Conservation (phyloP, 2,888 invertebrate genomes). For the Drosophila maculinotata region DNA sequence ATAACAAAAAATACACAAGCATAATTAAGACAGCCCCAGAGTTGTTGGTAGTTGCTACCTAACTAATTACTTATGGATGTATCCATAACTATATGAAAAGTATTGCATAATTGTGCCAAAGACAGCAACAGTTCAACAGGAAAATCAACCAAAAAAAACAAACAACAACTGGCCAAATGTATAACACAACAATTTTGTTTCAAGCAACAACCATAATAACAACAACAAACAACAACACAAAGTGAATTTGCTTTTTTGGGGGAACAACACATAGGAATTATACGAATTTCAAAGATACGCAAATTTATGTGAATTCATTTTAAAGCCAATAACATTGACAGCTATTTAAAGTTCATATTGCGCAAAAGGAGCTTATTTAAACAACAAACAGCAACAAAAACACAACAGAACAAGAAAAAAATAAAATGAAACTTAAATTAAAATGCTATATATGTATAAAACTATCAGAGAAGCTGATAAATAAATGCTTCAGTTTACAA, state of each 20-base stretch:
- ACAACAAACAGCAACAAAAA: slow-evolving; percentile 25
- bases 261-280: slow-evolving; percentile 84
- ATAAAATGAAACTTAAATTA: slow-evolving; percentile 29
- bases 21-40: slow-evolving; percentile 41
- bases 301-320: slow-evolving; percentile 59
- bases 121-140: slow-evolving; percentile 26
- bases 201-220: slow-evolving; percentile 31
- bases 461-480: slow-evolving; percentile 25
- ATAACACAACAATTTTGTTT: slow-evolving; percentile 43
- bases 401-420: slow-evolving; percentile 42
- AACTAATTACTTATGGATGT: slow-evolving; percentile 1
- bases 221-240: slow-evolving; percentile 47
- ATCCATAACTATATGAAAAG: slow-evolving; percentile 29
- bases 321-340: slow-evolving; percentile 53
- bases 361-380: slow-evolving; percentile 78
- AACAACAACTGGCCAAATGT: slow-evolving; percentile 51
- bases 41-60: slow-evolving; percentile 27
- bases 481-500: slow-evolving; percentile 31
- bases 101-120: slow-evolving; percentile 73
- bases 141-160: slow-evolving; percentile 28
- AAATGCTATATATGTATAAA: slow-evolving; percentile 38
- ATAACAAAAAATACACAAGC: slow-evolving; percentile 62
- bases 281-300: slow-evolving; percentile 81
- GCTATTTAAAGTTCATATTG: slow-evolving; percentile 75
- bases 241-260: slow-evolving; percentile 72